These are phyloP conservation scores for Junonia oenone DNA, from an alignment of 2,888 invertebrate species.

Conservation along the genomic window DNA sequence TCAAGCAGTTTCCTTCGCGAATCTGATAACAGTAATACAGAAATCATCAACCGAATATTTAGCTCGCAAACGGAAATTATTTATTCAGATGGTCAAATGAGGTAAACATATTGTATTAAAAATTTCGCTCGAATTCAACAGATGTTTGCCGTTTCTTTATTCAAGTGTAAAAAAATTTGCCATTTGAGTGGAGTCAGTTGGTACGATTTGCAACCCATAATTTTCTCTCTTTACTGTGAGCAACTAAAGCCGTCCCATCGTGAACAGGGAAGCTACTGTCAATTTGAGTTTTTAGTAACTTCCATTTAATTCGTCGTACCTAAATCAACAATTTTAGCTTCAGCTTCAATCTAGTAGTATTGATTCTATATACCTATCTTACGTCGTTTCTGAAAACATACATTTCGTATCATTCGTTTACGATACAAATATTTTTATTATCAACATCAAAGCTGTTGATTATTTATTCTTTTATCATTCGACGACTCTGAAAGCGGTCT, in stretches of 20 bases:
- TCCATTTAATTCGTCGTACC: neutral
- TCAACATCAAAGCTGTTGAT: constrained; percentile 25
- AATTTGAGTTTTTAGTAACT: neutral
- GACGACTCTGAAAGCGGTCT: constrained; percentile 49
- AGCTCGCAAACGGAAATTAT: constrained; percentile 25
- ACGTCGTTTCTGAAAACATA: neutral
- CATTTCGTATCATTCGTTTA: constrained; percentile 6
- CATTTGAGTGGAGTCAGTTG: constrained; percentile 36
- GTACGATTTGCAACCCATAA: constrained; percentile 32
- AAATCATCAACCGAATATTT: constrained; percentile 21
- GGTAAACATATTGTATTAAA: constrained; percentile 32
- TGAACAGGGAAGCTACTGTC: neutral
- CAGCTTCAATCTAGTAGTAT: neutral
- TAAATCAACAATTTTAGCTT: neutral
- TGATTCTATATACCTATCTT: neutral
- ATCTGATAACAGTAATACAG: constrained; percentile 10
- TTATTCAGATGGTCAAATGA: constrained; percentile 36
- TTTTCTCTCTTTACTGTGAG: constrained; percentile 19
- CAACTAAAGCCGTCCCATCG: constrained; percentile 6
- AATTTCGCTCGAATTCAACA: constrained; percentile 30
- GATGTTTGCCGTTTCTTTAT: constrained; percentile 35
- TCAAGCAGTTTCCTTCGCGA: neutral
- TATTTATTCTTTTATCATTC: constrained; percentile 42
- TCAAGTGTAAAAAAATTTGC: constrained; percentile 36
- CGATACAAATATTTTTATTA: constrained; percentile 18